These are phyloP conservation scores for Brachynemurus nebulosus DNA, from an alignment of 2,888 invertebrate species.

Conservation along the genomic window DNA sequence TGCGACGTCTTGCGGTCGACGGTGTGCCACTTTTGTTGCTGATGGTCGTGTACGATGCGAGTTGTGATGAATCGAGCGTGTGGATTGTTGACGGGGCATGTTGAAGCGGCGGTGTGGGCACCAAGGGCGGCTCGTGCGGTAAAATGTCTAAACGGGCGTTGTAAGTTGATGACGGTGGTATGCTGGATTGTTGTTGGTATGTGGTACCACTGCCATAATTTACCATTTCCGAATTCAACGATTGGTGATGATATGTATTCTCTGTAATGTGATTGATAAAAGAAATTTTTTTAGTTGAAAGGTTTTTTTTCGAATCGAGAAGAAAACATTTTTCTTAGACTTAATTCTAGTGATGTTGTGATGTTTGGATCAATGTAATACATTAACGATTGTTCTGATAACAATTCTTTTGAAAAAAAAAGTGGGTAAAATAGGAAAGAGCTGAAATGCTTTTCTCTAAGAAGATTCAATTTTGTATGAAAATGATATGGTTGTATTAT, in stretches of 20 bases:
- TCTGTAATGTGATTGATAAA: neutral
- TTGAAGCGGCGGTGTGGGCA: neutral
- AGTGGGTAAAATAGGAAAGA: too few relatives aligned
- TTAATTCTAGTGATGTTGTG: too few relatives aligned
- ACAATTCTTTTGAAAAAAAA: too few relatives aligned
- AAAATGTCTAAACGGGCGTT: conserved; percentile 3
- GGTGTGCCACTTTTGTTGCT: too few relatives aligned
- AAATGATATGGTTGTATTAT: too few relatives aligned
- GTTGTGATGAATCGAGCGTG: conserved; percentile 2
- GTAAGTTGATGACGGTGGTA: neutral
- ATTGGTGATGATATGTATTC: neutral
- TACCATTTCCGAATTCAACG: neutral
- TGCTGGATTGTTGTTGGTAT: neutral
- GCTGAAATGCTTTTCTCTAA: too few relatives aligned
- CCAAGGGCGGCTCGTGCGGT: neutral
- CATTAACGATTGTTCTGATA: too few relatives aligned
- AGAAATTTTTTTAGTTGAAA: too few relatives aligned
- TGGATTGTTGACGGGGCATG: neutral
- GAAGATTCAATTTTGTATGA: too few relatives aligned
- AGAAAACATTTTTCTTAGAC: neutral
- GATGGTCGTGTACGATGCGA: neutral
- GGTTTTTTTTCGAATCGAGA: neutral
- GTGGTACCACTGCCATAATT: neutral
- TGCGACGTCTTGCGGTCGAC: too few relatives aligned
- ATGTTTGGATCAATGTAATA: too few relatives aligned